Evolutionary conservation across 2,888 invertebrate species (phyloP), one percentile per base, ranked within the genome.

Genomic region (Drosophila monieri): DNA sequence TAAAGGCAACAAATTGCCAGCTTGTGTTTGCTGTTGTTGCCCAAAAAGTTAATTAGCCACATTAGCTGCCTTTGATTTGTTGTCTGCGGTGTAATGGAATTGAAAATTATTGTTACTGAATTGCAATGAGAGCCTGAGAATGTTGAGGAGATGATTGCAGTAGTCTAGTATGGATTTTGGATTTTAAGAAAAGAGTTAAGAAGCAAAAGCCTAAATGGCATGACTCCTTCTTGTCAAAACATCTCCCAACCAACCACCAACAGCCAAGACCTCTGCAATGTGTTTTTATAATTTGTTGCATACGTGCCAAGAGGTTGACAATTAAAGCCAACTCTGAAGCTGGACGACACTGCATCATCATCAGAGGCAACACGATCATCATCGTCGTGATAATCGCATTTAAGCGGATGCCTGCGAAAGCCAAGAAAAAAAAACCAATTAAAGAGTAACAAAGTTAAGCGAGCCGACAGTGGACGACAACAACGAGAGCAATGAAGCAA

Each of bases 371-470:
- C 47, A 46, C 49, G 27, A 53, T 58, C 53, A 47, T 59, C 49
- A 27, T 30, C 21, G 39, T 15, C 12, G 41, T 23, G 41, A 55
- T 61, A 48, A 48, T 55, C 44, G 57, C 18, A 47, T 56, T 47
- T 44, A 72, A 80, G 64, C 81, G 78, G 81, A 78, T 80, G 78
- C 81, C 87, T 57, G 74, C 78, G 78, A 85, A 76, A 87, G 81
- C 87, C 74, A 64, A 76, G 61, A 75, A 67, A 84, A 81, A 88
- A 85, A 88, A 85, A 88, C 80, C 77, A 84, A 83, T 86, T 86
- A 86, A 88, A 78, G 86, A 87, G 85, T 74, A 78, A 85, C 88
- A 87, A 87, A 81, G 88, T 83, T 85, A 68, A 72, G 88, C 79
- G 65, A 39, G 65, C 69, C 76, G 80, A 77, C 78, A 72, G 68